Base-by-base conservation (phyloP, 2,888 invertebrate species). In the Lasioglossum morio region DNA sequence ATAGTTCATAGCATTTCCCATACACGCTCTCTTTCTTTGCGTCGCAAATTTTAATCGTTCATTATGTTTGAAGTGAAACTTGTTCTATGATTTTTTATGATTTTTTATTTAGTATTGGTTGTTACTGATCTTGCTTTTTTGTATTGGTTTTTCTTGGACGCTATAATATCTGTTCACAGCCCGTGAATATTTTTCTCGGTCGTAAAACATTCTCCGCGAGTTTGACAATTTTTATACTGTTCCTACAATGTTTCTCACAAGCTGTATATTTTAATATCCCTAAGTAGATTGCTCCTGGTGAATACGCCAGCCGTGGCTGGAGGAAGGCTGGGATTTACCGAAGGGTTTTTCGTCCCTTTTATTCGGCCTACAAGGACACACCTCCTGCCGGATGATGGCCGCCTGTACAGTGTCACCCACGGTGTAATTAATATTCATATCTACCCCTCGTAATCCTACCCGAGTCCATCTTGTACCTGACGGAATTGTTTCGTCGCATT, bases 401-500 rank as follows among this genome's bases (percentile, higher is more conserved):
- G 84, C 95, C 94, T 94, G 93, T 82, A 88, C 90, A 88, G 87
- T 95, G 95, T 95, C 95, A 94, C 94, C 94, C 93, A 92, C 92
- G 91, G 90, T 94, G 93, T 94, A 95, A 95, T 95, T 95, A 95
- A 95, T 95, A 95, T 95, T 95, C 95, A 95, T 94, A 93, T 87
- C 89, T 91, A 85, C 86, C 81, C 83, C 84, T 89, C 80, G 78
- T 82, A 85, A 77, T 87, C 89, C 88, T 86, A 82, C 76, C 76
- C 63, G 75, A 72, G 70, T 57, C 74, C 30, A 3, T 66, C 34
- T 30, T 34, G 0, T 19, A 66, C 16, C 3, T 27, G 27, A 27
- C 27, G 12, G 43, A 14, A 43, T 2, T 43, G 43, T 43, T 14
- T 0, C 12, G 12, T 43, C 7, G 30, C 19, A 16, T 30, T 23